These are phyloP conservation scores for Nylanderia fulva DNA, from an alignment of 1,140 invertebrate genomes.

Conservation along the genomic window DNA sequence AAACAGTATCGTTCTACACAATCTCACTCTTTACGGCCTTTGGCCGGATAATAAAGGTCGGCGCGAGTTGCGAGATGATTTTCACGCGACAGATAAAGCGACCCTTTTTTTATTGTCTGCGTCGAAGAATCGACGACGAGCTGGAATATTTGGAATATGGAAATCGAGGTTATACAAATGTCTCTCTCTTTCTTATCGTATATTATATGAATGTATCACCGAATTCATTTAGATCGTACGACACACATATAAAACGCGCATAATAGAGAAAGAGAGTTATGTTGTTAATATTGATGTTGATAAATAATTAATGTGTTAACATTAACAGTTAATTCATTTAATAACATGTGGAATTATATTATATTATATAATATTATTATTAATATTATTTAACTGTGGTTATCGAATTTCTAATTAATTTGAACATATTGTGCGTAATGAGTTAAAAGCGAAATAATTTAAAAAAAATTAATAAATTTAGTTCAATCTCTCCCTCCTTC, in stretches of 20 bases:
- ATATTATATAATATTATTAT: no score
- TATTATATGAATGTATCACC: no score
- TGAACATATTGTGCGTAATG: neutral
- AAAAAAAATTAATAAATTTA: neutral
- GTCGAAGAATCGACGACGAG: neutral
- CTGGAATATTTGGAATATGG: neutral
- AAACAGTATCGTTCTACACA: slow-evolving; percentile 19
- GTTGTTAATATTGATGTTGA: no score
- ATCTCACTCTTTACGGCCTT: neutral
- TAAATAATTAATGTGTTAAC: no score
- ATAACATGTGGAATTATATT: no score
- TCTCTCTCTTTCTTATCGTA: no score
- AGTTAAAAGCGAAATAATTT: neutral
- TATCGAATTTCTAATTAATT: neutral
- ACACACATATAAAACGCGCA: neutral
- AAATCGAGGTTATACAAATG: neutral
- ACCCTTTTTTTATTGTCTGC: neutral
- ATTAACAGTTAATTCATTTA: no score
- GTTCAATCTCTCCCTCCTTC: neutral
- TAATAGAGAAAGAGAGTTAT: no score
- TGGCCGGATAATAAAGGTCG: slow-evolving; percentile 24
- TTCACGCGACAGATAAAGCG: neutral
- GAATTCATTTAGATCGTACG: neutral
- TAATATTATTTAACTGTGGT: no score
- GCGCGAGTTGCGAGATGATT: neutral